Conservation (phyloP, 2,113 vertebrate species). For the Phaethornis superciliosus region DNA sequence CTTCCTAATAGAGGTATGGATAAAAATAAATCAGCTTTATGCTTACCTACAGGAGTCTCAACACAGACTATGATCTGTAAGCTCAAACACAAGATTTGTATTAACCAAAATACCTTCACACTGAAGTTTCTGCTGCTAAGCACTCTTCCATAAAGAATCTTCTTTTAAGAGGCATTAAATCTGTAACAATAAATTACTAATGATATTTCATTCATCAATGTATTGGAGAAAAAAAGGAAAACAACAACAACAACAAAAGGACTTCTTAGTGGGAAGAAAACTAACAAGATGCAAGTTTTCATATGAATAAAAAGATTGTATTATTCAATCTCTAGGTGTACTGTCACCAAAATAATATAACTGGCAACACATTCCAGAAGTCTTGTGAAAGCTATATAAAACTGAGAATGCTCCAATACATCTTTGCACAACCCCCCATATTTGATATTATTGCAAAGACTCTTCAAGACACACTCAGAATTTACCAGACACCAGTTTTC, state of each 20-base stretch:
- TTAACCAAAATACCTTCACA: neutral
- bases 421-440: accelerated
- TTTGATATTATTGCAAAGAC: neutral
- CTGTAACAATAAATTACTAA: neutral
- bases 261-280: neutral
- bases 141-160: neutral
- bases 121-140: neutral
- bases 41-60: neutral
- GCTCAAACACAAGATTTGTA: neutral
- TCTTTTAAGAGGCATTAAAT: neutral
- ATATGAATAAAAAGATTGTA: neutral
- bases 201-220: neutral
- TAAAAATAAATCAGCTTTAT: conserved; percentile 32
- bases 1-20: neutral
- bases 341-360: neutral
- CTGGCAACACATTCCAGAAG: neutral
- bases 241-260: no score
- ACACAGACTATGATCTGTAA: neutral
- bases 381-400: neutral
- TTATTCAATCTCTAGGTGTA: neutral
- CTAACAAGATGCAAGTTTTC: neutral
- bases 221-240: accelerated
- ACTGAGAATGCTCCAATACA: neutral
- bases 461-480: neutral
- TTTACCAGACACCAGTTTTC: neutral